phyloP scores from a whole-genome alignment of 1,140 invertebrate species.

The Plodia interpunctella region DNA sequence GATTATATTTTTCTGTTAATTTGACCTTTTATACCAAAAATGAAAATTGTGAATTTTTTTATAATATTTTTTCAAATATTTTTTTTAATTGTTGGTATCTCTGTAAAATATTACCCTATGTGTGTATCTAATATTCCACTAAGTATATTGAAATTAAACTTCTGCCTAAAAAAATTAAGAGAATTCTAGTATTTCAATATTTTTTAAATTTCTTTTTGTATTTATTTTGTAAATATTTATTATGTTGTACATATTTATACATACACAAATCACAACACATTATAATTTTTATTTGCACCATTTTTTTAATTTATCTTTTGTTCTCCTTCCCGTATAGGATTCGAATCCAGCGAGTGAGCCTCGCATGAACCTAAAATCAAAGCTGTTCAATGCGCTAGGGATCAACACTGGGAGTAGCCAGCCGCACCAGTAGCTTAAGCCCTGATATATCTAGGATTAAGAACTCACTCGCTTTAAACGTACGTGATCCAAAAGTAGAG shows the following conservation, averaged over 20 bases:
- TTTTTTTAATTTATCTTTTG: slow-evolving; percentile 55
- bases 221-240: slow-evolving; percentile 11
- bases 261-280: slow-evolving; percentile 22
- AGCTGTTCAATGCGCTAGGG: slow-evolving; percentile 76
- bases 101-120: too few relatives aligned
- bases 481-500: neutral
- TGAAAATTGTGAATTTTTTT: too few relatives aligned
- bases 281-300: slow-evolving; percentile 45
- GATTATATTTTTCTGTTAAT: too few relatives aligned
- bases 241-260: slow-evolving; percentile 15
- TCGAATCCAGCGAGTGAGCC: slow-evolving; percentile 71
- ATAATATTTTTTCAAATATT: too few relatives aligned
- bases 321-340: slow-evolving; percentile 61
- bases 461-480: slow-evolving; percentile 54
- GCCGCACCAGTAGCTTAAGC: slow-evolving; percentile 66
- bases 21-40: too few relatives aligned
- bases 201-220: too few relatives aligned
- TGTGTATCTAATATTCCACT: too few relatives aligned
- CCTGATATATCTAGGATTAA: slow-evolving; percentile 46
- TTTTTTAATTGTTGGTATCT: too few relatives aligned
- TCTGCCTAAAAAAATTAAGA: too few relatives aligned
- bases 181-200: too few relatives aligned
- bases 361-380: slow-evolving; percentile 75
- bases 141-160: too few relatives aligned
- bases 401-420: slow-evolving; percentile 69